phyloP scores from a whole-genome alignment of 2,113 vertebrate genomes.

The Procavia capensis region DNA sequence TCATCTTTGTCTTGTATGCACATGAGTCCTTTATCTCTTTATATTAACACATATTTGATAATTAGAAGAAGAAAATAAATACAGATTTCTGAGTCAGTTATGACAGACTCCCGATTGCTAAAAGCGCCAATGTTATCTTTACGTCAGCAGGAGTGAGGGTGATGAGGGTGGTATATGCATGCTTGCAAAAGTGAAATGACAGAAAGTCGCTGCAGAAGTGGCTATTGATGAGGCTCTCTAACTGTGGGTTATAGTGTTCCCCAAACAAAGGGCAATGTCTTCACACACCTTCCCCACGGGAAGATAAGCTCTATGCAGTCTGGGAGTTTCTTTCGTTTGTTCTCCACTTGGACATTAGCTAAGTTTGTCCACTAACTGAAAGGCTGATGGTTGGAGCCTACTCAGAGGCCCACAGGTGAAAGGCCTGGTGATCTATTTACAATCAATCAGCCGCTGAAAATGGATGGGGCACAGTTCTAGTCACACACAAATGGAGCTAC shows the following conservation, averaged over 20 bases:
- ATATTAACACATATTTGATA: neutral
- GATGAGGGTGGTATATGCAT: neutral
- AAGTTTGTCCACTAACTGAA: neutral
- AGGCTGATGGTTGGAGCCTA: neutral
- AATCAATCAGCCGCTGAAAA: neutral
- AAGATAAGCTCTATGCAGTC: neutral
- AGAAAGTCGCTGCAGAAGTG: neutral
- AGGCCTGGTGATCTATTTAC: neutral
- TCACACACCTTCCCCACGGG: neutral
- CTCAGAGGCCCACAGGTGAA: neutral
- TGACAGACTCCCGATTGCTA: neutral
- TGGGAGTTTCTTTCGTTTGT: neutral
- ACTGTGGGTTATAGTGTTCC: neutral
- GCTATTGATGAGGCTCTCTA: neutral
- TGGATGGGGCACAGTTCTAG: neutral
- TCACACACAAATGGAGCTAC: neutral
- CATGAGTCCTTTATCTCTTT: neutral
- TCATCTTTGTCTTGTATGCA: neutral
- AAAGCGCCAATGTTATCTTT: neutral
- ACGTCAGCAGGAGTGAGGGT: accelerated
- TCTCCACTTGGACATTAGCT: neutral
- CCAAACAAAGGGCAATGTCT: neutral
- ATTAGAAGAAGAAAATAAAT: neutral
- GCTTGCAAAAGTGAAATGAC: neutral
- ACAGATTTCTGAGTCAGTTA: neutral